Conservation (phyloP, 2,888 invertebrate species). For the Protodeltote pygarga region DNA sequence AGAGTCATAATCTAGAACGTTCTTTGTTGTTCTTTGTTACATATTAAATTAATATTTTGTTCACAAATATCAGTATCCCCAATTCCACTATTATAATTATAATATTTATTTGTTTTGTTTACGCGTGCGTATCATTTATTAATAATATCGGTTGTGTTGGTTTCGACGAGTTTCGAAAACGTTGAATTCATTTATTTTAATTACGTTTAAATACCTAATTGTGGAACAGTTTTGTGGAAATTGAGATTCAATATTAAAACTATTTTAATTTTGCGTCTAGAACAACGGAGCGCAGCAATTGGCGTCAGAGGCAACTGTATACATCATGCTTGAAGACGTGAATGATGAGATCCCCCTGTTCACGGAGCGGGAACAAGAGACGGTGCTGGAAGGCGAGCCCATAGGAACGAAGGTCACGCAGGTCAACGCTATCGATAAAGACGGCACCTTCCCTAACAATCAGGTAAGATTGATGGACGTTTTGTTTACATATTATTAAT, state of each 20-base stretch:
- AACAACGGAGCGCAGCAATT: slow-evolving; percentile 98
- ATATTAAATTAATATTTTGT: no score
- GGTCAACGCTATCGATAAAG: slow-evolving; percentile 98
- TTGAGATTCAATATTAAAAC: slow-evolving; percentile 18
- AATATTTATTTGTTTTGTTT: background rate
- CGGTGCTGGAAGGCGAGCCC: slow-evolving; percentile 97
- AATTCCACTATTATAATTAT: background rate
- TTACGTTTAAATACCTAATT: slow-evolving; percentile 16
- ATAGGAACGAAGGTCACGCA: slow-evolving; percentile 98
- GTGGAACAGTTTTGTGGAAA: slow-evolving; percentile 15
- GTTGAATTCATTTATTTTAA: slow-evolving; percentile 25
- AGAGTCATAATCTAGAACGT: no score
- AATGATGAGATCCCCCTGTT: slow-evolving; percentile 99
- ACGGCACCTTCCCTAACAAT: slow-evolving; percentile 97
- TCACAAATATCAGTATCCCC: no score
- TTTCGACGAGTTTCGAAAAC: slow-evolving; percentile 12
- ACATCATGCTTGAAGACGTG: slow-evolving; percentile 97
- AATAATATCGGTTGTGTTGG: slow-evolving; percentile 2
- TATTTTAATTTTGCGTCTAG: slow-evolving; percentile 76
- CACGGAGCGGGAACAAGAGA: slow-evolving; percentile 97
- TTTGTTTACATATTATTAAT: background rate
- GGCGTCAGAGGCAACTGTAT: slow-evolving; percentile 97
- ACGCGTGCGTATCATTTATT: slow-evolving; percentile 6
- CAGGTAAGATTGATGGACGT: slow-evolving; percentile 87
- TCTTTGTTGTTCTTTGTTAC: no score